Evolutionary conservation across 2,888 invertebrate species (phyloP), one percentile per base, ranked within the genome.

Genomic region (Parapristionchus giblindavisi): DNA sequence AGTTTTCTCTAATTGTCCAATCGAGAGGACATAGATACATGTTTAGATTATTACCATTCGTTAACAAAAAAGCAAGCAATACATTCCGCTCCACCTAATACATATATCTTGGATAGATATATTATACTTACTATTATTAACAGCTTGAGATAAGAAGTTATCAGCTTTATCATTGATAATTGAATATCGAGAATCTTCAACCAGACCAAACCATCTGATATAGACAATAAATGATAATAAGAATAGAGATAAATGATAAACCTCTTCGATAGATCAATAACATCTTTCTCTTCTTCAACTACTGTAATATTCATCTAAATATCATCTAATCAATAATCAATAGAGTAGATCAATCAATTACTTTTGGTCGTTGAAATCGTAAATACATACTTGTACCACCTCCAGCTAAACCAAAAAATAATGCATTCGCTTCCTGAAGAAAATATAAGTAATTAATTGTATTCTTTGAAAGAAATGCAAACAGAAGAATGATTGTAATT

Each of bases 321-420:
- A 48, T 48, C 48, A 21, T 48, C 21, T 11, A 14, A 14, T 48
- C 48, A 48, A 51, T 32, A 66, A 61, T 27, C 4, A n/a, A 60
- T 1, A 60, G 36, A 32, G 58, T 21, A 27, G 24, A n/a, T n/a
- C n/a, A 21, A 2, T 63, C 43, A 63, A 14, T 29, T 66, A 71
- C 70, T 40, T 71, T 71, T 3, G 70, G 70, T 36, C 70, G 36
- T 51, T 56, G 70, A 40, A 29, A 71, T 27, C 70, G 52, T 1
- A 71, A 29, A 29, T 71, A 71, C 70, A 71, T 71, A 56, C 70
- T 71, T 24, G 27, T 21, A 1, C 54, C 56, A 6, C 54, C 70
- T 17, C 70, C 70, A 0, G 54, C 70, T 0, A 54, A 4, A 6
- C 70, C 70, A 34, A 71, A 51, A 24, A 66, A n/a, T 1, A 66